Evolutionary conservation across 2,113 vertebrate species (phyloP), one percentile per base, ranked within the genome.

Genomic region (Copsychus sechellarum): DNA sequence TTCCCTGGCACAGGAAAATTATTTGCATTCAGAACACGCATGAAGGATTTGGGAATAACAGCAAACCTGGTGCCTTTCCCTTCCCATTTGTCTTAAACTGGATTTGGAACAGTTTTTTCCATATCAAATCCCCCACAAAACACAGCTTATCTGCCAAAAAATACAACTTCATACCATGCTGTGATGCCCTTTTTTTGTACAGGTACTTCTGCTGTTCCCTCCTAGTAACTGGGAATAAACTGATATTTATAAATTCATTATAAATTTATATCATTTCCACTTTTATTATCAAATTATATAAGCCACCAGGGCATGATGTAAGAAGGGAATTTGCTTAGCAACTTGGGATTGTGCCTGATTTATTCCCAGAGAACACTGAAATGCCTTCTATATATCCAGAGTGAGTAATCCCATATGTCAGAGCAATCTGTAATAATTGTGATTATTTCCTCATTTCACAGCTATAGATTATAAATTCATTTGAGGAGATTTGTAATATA

Each of bases 381-480:
- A 85, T 61, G 69, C 58, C 53, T 86, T 42, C 92, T 90, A 33
- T 76, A 66, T n/a, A 95, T 76, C 92, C 71, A 74, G 26, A 70
- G 88, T 90, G 84, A 90, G 84, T 90, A 96, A 94, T 90, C 93
- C 90, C 78, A 83, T 76, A 91, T 81, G 91, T 65, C 79, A 95
- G 83, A 54, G 42, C 92, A 71, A 91, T 79, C 82, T 88, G 79
- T 47, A 81, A 38, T 77, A 57, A 81, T 92, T 81, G 65, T 1
- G 7, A 92, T 86, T 84, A 80, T 81, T 85, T 80, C 73, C 92
- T 93, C 76, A 31, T 73, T 80, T 72, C 88, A 47, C 69, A 78
- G 60, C 51, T 29, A 43, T 1, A 72, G 38, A 61, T 86, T 31
- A 86, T 28, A 78, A 76, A 48, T 47, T 1, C 53, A 71, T 77